Evolutionary conservation across 2,888 invertebrate genomes (phyloP), one percentile per base, ranked within the genome.

Genomic region (Lasioglossum calceatum): DNA sequence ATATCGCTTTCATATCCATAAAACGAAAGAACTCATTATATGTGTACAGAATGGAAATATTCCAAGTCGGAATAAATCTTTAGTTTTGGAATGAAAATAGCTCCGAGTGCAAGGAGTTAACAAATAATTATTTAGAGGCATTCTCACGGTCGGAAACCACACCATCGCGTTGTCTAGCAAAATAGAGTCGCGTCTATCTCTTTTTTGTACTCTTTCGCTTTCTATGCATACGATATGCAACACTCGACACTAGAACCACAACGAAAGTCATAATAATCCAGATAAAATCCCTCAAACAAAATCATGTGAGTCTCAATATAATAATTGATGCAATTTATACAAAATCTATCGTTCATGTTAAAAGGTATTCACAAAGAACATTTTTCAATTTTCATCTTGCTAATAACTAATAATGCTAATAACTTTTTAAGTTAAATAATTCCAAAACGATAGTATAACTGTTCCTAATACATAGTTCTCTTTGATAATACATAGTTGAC

Each of bases 151-250:
- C 47, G 72, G 72, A 64, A 71, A 36, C 61, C 76, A 70, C 77
- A 47, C 39, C 16, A 73, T 44, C 23, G 39, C 70, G 23, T 79
- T 42, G 36, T n/a, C 61, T 77, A 79, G 23, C 67, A 85, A 85
- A 85, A 85, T 85, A 85, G 72, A 64, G 85, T 50, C 86, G 16
- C 72, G n/a, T 79, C 61, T 84, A 54, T 73, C 77, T 75, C 42
- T 50, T 61, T 27, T 84, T 84, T 85, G 85, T 85, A 85, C 85
- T 79, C 67, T 77, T 36, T 44, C 54, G 32, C 47, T 44, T 58
- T 36, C 36, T 14, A 54, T 72, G 36, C 36, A 36, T 23, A 58
- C 39, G 61, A 64, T 27, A 64, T 64, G 61, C 61, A 32, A n/a
- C 61, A 64, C 61, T 64, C 27, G 61, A 64, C 61, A 64, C 32